phyloP scores from a whole-genome alignment of 2,113 vertebrate genomes.

The Myrmophylax atrothorax region DNA sequence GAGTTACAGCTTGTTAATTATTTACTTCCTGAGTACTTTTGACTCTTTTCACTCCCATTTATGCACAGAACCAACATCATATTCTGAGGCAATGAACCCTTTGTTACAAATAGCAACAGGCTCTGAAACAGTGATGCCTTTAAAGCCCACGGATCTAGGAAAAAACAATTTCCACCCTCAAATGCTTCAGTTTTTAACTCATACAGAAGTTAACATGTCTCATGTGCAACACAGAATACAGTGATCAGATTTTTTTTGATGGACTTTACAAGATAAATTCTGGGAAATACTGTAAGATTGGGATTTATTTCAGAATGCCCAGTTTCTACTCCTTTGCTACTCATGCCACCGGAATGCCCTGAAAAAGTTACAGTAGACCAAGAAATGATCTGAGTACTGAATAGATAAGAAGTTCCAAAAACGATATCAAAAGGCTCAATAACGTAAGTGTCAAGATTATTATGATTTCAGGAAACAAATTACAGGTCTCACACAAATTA shows the following conservation, averaged over 20 bases:
- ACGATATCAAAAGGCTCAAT: background rate
- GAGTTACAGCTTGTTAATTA: background rate
- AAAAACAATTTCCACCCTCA: background rate
- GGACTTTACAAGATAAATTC: background rate
- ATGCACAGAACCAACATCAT: rapidly evolving
- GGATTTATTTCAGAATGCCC: background rate
- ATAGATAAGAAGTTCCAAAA: background rate
- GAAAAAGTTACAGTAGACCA: background rate
- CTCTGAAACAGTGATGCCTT: background rate
- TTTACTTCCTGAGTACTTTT: background rate
- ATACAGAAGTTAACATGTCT: background rate
- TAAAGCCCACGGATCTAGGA: background rate
- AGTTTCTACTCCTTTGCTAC: background rate
- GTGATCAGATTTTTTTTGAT: background rate
- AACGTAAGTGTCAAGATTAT: constrained; percentile 3
- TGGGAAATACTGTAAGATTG: background rate
- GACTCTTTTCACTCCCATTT: background rate
- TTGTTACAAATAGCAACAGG: background rate
- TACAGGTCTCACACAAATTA: constrained; percentile 4
- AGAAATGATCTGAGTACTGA: background rate
- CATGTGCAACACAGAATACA: background rate
- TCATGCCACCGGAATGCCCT: background rate
- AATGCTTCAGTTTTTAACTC: background rate
- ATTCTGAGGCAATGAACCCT: background rate
- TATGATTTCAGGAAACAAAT: constrained; percentile 39